Evolutionary conservation across 2,888 invertebrate genomes (phyloP).

Genomic region (Tetheella fluctuosa): DNA sequence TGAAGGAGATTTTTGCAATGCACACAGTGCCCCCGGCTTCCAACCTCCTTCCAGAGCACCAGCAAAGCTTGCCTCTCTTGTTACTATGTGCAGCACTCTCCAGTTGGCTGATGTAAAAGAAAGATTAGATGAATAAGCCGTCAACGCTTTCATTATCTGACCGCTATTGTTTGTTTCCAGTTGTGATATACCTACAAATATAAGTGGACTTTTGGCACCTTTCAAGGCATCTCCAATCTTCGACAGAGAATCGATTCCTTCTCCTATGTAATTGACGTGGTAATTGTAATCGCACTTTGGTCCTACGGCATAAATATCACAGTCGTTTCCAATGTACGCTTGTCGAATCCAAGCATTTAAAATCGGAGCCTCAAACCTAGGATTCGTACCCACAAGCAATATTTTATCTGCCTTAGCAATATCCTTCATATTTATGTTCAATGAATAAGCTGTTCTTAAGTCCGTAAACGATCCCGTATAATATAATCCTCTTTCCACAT

Average conservation of each 20-base stretch:
- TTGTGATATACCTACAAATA: slow-evolving; percentile 68
- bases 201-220: slow-evolving; percentile 60
- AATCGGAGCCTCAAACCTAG: slow-evolving; percentile 98
- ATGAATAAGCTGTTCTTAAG: slow-evolving; percentile 65
- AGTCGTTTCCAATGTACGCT: slow-evolving; percentile 94
- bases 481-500: slow-evolving; percentile 56
- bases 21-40: slow-evolving; percentile 86
- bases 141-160: slow-evolving; percentile 48
- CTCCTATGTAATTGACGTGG: slow-evolving; percentile 60
- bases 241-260: slow-evolving; percentile 38
- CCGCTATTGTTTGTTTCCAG: slow-evolving; percentile 42
- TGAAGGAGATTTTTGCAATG: slow-evolving; percentile 87
- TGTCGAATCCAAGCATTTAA: slow-evolving; percentile 97
- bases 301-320: slow-evolving; percentile 93
- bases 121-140: slow-evolving; percentile 27
- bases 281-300: slow-evolving; percentile 96
- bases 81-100: slow-evolving; percentile 93
- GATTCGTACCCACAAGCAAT: slow-evolving; percentile 97
- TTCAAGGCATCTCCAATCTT: slow-evolving; percentile 35
- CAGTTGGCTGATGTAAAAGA: slow-evolving; percentile 40
- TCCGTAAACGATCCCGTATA: slow-evolving; percentile 51
- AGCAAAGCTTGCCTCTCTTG: slow-evolving; percentile 95
- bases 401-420: slow-evolving; percentile 90
- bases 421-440: slow-evolving; percentile 89
- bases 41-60: slow-evolving; percentile 98